Percentiles rank a stretch among this genome's conserved stretches.
Evolutionary conservation across 1,140 invertebrate genomes (phyloP).

Genomic region (Drosophila santomea): DNA sequence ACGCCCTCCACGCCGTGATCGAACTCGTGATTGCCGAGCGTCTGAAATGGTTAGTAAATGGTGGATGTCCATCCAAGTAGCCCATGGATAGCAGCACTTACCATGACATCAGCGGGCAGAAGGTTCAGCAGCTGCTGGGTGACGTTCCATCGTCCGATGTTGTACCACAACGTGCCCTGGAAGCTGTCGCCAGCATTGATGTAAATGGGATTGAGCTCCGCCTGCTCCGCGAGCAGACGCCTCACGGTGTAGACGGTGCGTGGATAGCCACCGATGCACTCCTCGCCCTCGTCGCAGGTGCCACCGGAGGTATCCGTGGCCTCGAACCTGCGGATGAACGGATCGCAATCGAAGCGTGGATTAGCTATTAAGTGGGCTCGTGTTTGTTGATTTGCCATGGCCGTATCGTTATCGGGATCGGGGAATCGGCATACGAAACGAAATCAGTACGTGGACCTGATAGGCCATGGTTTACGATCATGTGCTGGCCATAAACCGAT

Average conservation of each 20-base stretch:
- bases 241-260: constrained; percentile 87
- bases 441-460: constrained; percentile 22
- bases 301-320: constrained; percentile 87
- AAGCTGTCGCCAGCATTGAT: constrained; percentile 94
- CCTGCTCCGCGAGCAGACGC: constrained; percentile 85
- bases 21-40: constrained; percentile 96
- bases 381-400: not conserved
- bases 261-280: constrained; percentile 91
- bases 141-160: constrained; percentile 90
- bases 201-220: constrained; percentile 88
- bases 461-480: constrained; percentile 22
- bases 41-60: constrained; percentile 85
- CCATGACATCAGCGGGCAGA: constrained; percentile 92
- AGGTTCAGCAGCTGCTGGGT: constrained; percentile 91
- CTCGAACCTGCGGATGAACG: constrained; percentile 87
- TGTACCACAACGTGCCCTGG: constrained; percentile 94
- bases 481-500: constrained; percentile 18
- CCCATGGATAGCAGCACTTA: constrained; percentile 65
- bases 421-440: not conserved
- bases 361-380: constrained; percentile 18
- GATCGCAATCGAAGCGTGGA: constrained; percentile 22
- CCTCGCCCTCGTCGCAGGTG: constrained; percentile 86
- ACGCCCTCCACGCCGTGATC: constrained; percentile 91
- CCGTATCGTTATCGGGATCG: constrained; percentile 37
- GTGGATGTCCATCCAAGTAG: too few species aligned